Base-by-base conservation (phyloP, 2,797 vertebrate genomes). In the Manis pentadactyla region DNA sequence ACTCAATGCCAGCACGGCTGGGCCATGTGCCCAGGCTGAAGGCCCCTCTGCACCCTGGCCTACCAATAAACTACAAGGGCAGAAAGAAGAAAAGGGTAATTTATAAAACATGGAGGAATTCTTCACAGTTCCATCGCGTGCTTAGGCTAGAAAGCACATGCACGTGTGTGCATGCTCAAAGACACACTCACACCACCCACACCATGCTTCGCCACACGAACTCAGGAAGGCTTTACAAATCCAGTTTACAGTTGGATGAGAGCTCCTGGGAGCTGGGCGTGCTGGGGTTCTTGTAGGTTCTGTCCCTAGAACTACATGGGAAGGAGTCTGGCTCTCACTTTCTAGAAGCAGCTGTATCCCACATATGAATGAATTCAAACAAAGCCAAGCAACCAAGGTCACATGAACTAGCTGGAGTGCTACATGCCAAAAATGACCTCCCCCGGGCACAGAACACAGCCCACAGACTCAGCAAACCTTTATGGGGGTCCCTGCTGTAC, bases 31-130 rank as follows among this genome's bases (percentile, higher is more conserved):
- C 94, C 90, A 97, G 87, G 94, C 97, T 74, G 14, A n/a, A 93
- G 93, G 15, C 94, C 21, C 51, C 39, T 59, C 96, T 97, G 63
- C 4, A 95, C 97, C 94, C 83, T 97, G 78, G 71, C 75, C 91
- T 94, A 74, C 89, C 94, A 86, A 49, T 93, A 78, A 92, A 97
- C 96, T 97, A 29, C 95, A 95, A 96, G 90, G 78, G 83, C 77
- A 96, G 87, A 90, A 82, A 96, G 97, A 98, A 98, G 97, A 98
- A 98, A 98, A 97, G 90, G 96, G 95, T 96, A 95, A 98, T 98
- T 98, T 98, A 98, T 98, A 98, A 97, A 97, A 93, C 92, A 97
- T 82, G 90, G 89, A 93, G 87, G 73, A 93, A 95, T 94, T 97
- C 96, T 94, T 77, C 90, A 64, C 23, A 93, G 57, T 59, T 90